Evolutionary conservation across 2,888 invertebrate species (phyloP), one percentile per base, ranked within the genome.

Genomic region (Aricia artaxerxes): DNA sequence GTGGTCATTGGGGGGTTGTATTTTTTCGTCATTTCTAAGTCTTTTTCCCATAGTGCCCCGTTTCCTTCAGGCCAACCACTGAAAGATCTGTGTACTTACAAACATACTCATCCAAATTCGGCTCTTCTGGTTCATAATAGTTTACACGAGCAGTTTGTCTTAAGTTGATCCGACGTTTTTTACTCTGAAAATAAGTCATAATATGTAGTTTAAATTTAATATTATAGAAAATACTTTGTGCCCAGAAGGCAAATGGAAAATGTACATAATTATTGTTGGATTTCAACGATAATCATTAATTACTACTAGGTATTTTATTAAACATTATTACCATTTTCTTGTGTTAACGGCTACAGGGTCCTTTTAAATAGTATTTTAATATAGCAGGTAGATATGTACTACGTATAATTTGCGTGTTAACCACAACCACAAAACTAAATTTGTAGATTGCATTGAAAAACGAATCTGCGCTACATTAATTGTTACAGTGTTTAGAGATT

Each of bases 121-220:
- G 88, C 78, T 88, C 88, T 16, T 87, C 87, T 1, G 85, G 84
- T 79, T 89, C 89, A 77, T 83, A 88, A 73, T 88, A 88, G 73
- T 84, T 86, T 11, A 88, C 83, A 0, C 85, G 86, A 64, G 83
- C 82, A 78, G 81, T 82, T 11, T 84, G 82, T 24, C 83, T 73
- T 40, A 83, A 78, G 24, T 80, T 83, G n/a, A 81, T 64, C 2
- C 77, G 73, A 80, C 79, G 82, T 80, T 82, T 85, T 80, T 82
- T 64, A 80, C 79, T 78, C 64, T 73, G 78, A 38, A 77, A 78
- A 35, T 13, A 69, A 13, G 35, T 38, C 69, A 35, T 57, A 64
- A 9, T 24, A 61, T 61, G n/a, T 64, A 24, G 6, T 64, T n/a
- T n/a, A 7, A n/a, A 61, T 61, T 53, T 13, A 49, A 40, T 40